Evolutionary conservation across 2,797 vertebrate genomes (phyloP).

Genomic region (Xiphorhynchus erythropygius): DNA sequence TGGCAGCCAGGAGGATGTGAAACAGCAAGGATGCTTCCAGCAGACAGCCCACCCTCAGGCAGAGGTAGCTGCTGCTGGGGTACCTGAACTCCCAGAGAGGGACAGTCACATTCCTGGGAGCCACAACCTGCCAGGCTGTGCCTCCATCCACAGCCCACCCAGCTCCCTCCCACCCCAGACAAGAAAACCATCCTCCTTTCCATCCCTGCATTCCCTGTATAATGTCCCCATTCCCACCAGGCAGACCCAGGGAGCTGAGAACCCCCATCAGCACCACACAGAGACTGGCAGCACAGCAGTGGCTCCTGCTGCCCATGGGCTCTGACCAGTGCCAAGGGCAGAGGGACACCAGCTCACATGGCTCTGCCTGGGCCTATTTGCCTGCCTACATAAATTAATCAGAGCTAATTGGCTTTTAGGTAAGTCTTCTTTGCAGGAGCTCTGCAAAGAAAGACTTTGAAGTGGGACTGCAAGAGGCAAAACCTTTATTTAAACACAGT

Average conservation of each 20-base stretch:
- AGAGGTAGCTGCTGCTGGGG: background rate
- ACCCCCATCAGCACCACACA: background rate
- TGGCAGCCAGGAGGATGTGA: accelerated
- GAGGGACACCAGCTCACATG: background rate
- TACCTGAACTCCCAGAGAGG: background rate
- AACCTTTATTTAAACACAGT: constrained; percentile 17
- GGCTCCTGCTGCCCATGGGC: background rate
- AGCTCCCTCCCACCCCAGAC: background rate
- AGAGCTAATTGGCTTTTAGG: constrained; percentile 8
- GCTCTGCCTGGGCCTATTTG: background rate
- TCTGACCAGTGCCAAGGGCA: background rate
- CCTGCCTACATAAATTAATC: background rate
- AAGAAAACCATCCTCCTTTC: background rate
- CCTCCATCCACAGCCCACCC: background rate
- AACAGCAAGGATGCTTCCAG: background rate
- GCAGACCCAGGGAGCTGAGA: background rate
- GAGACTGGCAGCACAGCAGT: background rate
- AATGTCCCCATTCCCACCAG: background rate
- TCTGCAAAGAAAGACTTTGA: background rate
- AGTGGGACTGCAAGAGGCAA: background rate
- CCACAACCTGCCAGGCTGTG: background rate
- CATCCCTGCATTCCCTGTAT: background rate
- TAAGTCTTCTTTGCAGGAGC: background rate
- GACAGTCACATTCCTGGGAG: background rate
- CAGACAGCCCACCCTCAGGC: background rate